Evolutionary conservation across 2,113 vertebrate species (phyloP).

Genomic region (Suncus etruscus): DNA sequence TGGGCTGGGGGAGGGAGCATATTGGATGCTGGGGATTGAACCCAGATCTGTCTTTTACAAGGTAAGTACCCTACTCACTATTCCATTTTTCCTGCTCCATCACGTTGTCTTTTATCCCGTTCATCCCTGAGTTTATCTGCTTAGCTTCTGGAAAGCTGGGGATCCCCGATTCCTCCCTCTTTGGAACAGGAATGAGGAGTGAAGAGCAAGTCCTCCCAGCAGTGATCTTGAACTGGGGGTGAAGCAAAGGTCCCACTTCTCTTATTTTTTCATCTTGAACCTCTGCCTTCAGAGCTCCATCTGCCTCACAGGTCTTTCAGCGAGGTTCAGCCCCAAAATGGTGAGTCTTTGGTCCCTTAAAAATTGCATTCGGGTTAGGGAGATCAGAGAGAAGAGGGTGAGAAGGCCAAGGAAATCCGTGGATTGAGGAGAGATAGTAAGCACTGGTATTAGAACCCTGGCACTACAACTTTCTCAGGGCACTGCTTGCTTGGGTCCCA

Average conservation of each 20-base stretch:
- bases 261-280: not conserved
- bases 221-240: not conserved
- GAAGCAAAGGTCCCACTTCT: not conserved
- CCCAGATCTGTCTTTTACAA: too few species aligned
- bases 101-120: not conserved
- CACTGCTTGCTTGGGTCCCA: not conserved
- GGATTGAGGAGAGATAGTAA: not conserved
- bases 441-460: not conserved
- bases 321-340: rapidly evolving
- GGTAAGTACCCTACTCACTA: too few species aligned
- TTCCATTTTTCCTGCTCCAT: too few species aligned
- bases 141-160: not conserved
- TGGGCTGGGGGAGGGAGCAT: too few species aligned
- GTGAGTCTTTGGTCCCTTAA: not conserved
- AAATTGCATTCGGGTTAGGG: not conserved
- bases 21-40: too few species aligned
- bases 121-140: not conserved
- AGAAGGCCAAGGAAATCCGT: rapidly evolving
- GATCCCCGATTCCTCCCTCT: not conserved
- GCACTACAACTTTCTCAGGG: not conserved
- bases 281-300: not conserved
- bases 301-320: not conserved
- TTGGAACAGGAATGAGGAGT: not conserved
- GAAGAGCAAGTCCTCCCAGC: not conserved
- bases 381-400: too few species aligned